Percentiles rank a stretch among this genome's conserved stretches.
Evolutionary conservation across 1,140 invertebrate genomes (phyloP).

Genomic region (Plectus sambesii): DNA sequence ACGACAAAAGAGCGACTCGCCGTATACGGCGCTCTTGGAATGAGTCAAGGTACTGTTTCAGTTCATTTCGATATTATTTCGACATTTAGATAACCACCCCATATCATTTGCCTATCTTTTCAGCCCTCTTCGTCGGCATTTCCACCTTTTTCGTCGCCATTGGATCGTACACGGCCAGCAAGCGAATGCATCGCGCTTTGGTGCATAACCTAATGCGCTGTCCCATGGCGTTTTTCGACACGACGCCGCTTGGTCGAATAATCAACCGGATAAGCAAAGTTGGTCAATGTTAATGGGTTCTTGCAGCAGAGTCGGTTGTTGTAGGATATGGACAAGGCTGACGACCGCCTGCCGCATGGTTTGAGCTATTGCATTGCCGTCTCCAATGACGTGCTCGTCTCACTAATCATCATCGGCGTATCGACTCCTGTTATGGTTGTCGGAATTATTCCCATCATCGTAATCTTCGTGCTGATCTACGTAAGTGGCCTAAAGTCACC

Average conservation of each 20-base stretch:
- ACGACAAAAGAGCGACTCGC: constrained; percentile 22
- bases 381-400: no score
- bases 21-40: constrained; percentile 38
- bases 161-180: constrained; percentile 56
- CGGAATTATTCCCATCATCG: no score
- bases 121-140: constrained; percentile 30
- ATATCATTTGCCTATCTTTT: constrained; percentile 13
- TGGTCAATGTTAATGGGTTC: no score
- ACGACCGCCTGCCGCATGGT: no score
- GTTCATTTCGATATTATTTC: neutral
- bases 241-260: constrained; percentile 59
- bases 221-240: constrained; percentile 56
- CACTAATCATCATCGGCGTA: no score
- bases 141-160: constrained; percentile 42
- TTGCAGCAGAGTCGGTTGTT: no score
- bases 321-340: no score
- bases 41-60: constrained; percentile 31
- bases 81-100: no score
- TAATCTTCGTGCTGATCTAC: no score
- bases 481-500: no score
- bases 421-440: no score
- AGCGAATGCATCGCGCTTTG: constrained; percentile 62
- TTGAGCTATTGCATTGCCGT: no score
- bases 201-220: constrained; percentile 62
- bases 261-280: constrained; percentile 70